phyloP scores from a whole-genome alignment of 1,140 invertebrate genomes.

The Papilio aristodemus region DNA sequence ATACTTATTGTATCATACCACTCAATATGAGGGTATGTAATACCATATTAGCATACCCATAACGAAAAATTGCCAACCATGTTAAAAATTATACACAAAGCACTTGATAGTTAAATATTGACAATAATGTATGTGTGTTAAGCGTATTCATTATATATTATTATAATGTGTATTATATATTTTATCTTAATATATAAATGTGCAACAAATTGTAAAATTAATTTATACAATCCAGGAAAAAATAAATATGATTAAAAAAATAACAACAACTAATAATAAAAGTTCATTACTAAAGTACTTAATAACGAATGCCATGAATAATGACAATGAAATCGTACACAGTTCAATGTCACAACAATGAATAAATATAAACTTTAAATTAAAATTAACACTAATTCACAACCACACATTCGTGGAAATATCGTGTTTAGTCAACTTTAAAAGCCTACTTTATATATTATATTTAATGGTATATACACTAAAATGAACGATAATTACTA shows the following conservation, averaged over 20 bases:
- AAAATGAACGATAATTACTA: neutral
- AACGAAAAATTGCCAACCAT: too few species aligned
- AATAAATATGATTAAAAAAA: neutral
- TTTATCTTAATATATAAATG: too few species aligned
- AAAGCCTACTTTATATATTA: neutral
- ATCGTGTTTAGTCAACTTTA: neutral
- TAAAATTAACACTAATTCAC: slow-evolving; percentile 31
- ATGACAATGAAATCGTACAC: slow-evolving; percentile 62
- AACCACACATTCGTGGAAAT: neutral
- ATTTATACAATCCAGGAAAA: too few species aligned
- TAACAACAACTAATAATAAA: neutral
- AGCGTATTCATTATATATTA: too few species aligned
- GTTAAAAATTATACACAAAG: too few species aligned
- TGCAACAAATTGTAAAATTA: too few species aligned
- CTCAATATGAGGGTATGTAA: too few species aligned
- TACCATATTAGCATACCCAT: too few species aligned
- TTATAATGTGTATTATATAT: too few species aligned
- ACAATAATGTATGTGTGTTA: too few species aligned
- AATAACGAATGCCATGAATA: slow-evolving; percentile 39
- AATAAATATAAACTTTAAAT: slow-evolving; percentile 40
- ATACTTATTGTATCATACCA: too few species aligned
- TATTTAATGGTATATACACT: neutral
- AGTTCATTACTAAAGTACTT: neutral
- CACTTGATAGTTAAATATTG: too few species aligned
- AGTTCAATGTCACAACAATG: slow-evolving; percentile 70